Evolutionary conservation across 2,888 invertebrate species (phyloP).

Genomic region (Netelia virgata): DNA sequence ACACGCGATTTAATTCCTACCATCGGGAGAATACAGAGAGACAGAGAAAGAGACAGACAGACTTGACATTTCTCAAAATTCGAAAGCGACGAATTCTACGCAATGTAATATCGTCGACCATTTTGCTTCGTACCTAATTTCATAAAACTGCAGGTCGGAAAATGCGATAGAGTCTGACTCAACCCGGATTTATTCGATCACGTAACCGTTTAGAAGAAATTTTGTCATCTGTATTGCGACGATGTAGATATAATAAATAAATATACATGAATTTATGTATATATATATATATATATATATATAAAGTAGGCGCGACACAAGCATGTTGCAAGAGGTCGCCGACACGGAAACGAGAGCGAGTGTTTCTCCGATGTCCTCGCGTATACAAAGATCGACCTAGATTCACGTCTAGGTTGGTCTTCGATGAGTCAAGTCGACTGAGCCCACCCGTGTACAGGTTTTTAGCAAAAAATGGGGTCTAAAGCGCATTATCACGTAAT

Average conservation of each 20-base stretch:
- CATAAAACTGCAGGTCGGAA: constrained; percentile 8
- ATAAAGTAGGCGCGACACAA: constrained; percentile 18
- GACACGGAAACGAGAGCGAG: constrained; percentile 51
- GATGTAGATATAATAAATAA: background rate
- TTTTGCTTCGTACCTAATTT: constrained; percentile 6
- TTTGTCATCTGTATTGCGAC: constrained; percentile 20
- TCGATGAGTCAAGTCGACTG: constrained; percentile 52
- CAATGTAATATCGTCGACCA: background rate
- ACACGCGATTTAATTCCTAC: too few species aligned
- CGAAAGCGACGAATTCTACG: too few species aligned
- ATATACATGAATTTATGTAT: background rate
- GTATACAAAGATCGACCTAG: constrained; percentile 60
- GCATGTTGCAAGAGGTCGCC: constrained; percentile 45
- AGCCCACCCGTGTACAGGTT: constrained; percentile 47
- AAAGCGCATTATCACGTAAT: constrained; percentile 12
- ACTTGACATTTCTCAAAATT: too few species aligned
- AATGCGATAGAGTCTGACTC: constrained; percentile 38
- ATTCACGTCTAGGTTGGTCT: constrained; percentile 51
- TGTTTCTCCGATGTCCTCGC: constrained; percentile 26
- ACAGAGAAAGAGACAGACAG: too few species aligned
- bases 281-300: background rate
- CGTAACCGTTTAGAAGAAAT: constrained; percentile 32
- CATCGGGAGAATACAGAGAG: too few species aligned
- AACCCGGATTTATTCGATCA: constrained; percentile 48
- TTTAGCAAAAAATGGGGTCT: constrained; percentile 44